Conservation (phyloP, 2,888 invertebrate species). For the Limnephilus lunatus region DNA sequence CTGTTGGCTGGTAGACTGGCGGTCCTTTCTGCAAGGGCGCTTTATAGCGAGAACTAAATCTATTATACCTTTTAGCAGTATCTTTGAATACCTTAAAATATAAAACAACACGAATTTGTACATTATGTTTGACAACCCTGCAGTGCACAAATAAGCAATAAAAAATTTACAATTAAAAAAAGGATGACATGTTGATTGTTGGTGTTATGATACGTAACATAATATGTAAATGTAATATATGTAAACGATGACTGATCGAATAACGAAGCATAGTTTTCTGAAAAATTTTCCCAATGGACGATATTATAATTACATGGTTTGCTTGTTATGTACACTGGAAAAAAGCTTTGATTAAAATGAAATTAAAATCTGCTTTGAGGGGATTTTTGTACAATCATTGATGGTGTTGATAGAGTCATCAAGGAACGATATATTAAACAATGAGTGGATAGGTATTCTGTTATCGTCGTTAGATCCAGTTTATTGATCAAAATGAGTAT, state of each 20-base stretch:
- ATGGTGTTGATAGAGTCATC: neutral
- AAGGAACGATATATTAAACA: neutral
- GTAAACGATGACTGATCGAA: neutral
- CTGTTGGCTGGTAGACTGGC: slow-evolving; percentile 81
- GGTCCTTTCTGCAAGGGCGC: slow-evolving; percentile 73
- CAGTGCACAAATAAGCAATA: neutral
- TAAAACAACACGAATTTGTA: neutral
- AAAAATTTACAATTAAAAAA: neutral
- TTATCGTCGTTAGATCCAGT: neutral
- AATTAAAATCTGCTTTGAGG: neutral
- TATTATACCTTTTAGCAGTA: slow-evolving; percentile 73
- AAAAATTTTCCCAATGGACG: neutral
- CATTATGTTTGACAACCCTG: neutral
- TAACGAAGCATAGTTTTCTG: neutral
- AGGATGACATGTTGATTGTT: neutral
- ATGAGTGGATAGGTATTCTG: neutral
- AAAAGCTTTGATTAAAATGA: neutral
- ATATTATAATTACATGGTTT: neutral
- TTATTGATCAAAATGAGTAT: neutral
- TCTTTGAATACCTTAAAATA: slow-evolving; percentile 58
- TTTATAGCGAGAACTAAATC: slow-evolving; percentile 80
- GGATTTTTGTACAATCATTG: neutral
- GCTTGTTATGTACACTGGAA: neutral
- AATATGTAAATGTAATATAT: neutral
- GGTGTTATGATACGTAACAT: neutral